A percentile compares a stretch with the other conserved stretches of the same genome.
phyloP scores from a whole-genome alignment of 2,888 invertebrate genomes.

The Rhimphoctona megacephalus region DNA sequence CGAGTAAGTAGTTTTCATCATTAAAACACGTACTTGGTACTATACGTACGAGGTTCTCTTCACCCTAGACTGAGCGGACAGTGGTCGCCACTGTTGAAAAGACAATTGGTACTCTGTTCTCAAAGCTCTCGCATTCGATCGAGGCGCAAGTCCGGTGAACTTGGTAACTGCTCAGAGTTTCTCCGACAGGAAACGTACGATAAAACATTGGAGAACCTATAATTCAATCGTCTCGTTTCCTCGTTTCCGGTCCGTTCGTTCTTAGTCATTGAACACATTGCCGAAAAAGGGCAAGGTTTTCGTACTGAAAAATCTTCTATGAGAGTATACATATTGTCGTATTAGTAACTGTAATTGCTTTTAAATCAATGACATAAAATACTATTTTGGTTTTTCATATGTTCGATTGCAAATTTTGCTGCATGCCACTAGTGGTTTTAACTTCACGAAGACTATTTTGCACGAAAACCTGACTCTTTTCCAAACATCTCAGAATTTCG shows the following conservation, averaged over 20 bases:
- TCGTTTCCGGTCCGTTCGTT: constrained; percentile 53
- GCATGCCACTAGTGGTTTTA: background rate
- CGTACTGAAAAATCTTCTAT: background rate
- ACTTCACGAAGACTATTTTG: background rate
- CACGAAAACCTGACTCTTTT: background rate
- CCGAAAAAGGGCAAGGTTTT: constrained; percentile 2
- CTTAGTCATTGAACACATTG: constrained; percentile 20
- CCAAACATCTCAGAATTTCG: background rate
- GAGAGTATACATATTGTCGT: background rate
- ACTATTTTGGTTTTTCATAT: background rate
- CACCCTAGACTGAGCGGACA: constrained; percentile 35
- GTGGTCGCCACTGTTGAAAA: constrained; percentile 56
- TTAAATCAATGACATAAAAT: background rate
- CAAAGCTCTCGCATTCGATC: constrained; percentile 7
- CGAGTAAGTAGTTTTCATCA: constrained; percentile 56
- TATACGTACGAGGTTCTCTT: background rate
- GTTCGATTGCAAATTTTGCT: background rate
- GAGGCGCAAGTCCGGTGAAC: constrained; percentile 28
- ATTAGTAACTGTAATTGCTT: background rate
- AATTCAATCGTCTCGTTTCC: constrained; percentile 63
- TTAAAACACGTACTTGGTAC: constrained; percentile 30
- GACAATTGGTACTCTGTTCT: constrained; percentile 67
- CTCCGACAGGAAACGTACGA: constrained; percentile 61
- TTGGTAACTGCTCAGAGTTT: constrained; percentile 46
- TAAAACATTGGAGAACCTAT: constrained; percentile 55